phyloP scores from a whole-genome alignment of 2,113 vertebrate species.

The Gopherus flavomarginatus region DNA sequence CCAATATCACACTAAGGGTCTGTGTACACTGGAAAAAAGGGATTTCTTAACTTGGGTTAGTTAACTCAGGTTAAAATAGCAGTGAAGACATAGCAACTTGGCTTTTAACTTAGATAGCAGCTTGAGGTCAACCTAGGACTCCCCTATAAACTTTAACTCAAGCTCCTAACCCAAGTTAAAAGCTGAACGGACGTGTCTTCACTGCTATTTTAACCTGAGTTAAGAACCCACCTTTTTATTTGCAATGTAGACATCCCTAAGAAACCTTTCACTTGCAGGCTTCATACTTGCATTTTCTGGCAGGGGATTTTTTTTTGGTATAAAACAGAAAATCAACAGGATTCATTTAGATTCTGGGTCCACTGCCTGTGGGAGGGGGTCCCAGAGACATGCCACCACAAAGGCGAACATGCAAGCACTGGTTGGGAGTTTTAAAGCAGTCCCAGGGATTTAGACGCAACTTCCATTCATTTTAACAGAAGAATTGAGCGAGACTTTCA shows the following conservation, averaged over 20 bases:
- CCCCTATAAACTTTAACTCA: not conserved
- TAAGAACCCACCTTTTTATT: not conserved
- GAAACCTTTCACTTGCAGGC: not conserved
- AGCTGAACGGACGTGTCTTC: not conserved
- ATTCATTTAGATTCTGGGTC: not conserved
- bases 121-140: not conserved
- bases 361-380: not conserved
- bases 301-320: not conserved
- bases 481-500: not conserved
- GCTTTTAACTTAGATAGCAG: not conserved
- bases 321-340: not conserved
- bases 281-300: not conserved
- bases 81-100: not conserved
- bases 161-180: not conserved
- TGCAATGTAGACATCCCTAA: not conserved
- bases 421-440: not conserved
- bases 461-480: not conserved
- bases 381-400: not conserved
- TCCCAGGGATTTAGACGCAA: not conserved
- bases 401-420: too few relatives aligned
- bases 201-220: not conserved
- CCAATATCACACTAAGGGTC: fast-evolving
- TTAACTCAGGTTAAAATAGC: not conserved
- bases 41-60: not conserved
- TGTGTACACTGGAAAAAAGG: not conserved